Conservation (phyloP, 2,113 vertebrate genomes). For the Laticauda laticaudata region DNA sequence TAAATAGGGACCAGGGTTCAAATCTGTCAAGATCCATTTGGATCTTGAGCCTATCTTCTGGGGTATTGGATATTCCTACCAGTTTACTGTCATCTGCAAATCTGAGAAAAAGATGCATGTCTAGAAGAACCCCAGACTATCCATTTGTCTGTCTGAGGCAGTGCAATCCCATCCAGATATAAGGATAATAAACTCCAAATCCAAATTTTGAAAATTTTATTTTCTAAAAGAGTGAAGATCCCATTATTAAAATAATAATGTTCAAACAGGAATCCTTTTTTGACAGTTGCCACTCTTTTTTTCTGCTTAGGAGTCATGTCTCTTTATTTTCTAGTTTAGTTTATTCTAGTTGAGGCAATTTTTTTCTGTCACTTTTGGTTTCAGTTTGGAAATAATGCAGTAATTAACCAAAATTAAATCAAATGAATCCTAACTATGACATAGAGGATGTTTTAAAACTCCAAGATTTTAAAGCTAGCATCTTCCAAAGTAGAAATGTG, state of each 20-base stretch:
- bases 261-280: not conserved
- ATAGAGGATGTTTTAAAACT: constrained; percentile 22
- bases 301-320: not conserved
- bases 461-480: constrained; percentile 38
- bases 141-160: no score
- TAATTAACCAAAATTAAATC: constrained; percentile 44
- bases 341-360: not conserved
- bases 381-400: constrained; percentile 28
- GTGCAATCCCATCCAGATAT: no score
- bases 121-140: no score
- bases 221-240: not conserved
- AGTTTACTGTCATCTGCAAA: no score
- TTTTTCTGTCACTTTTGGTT: constrained; percentile 17
- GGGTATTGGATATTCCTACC: no score
- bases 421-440: constrained; percentile 23
- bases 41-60: no score
- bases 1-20: no score
- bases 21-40: no score
- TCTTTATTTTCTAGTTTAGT: not conserved
- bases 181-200: no score
- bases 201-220: no score
- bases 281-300: not conserved
- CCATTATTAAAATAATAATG: not conserved
- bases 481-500: constrained; percentile 36
- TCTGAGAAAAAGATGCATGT: no score